These are phyloP conservation scores for Portevinia maculata DNA, from an alignment of 2,888 invertebrate genomes.

Conservation along the genomic window DNA sequence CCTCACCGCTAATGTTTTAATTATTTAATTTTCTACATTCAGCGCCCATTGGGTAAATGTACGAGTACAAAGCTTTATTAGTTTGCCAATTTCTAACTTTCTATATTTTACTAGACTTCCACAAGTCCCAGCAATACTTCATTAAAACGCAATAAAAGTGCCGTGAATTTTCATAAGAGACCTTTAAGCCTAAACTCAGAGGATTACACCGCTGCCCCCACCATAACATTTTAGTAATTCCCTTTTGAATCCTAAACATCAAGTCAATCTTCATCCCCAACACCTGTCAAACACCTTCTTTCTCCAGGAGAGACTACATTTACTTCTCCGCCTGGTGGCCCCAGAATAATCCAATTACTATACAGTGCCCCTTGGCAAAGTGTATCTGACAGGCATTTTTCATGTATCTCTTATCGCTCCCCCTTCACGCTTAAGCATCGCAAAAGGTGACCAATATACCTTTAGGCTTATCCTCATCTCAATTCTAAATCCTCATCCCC, in stretches of 20 bases:
- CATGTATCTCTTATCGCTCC: constrained; percentile 4
- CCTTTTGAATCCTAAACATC: constrained; percentile 53
- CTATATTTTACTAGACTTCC: not conserved
- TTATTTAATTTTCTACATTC: too few species aligned
- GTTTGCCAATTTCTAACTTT: too few species aligned
- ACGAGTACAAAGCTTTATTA: too few species aligned
- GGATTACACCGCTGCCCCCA: not conserved
- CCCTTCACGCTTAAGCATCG: not conserved
- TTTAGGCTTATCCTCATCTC: constrained; percentile 45
- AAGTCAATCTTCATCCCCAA: constrained; percentile 66
- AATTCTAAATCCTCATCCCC: constrained; percentile 39
- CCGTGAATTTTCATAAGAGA: not conserved
- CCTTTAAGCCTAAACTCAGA: not conserved
- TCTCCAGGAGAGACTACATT: constrained; percentile 6
- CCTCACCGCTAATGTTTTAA: too few species aligned
- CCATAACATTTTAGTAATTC: constrained; percentile 24
- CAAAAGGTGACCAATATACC: constrained; percentile 63
- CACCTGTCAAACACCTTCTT: constrained; percentile 48
- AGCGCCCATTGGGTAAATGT: too few species aligned
- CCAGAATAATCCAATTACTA: constrained; percentile 72
- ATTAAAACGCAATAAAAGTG: not conserved
- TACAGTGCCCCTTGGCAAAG: constrained; percentile 57
- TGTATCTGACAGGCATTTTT: constrained; percentile 71
- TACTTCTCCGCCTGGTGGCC: constrained; percentile 19
- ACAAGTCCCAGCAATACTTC: not conserved